These are phyloP conservation scores for Chromis chromis DNA, from an alignment of 2,797 vertebrate species.

Conservation along the genomic window DNA sequence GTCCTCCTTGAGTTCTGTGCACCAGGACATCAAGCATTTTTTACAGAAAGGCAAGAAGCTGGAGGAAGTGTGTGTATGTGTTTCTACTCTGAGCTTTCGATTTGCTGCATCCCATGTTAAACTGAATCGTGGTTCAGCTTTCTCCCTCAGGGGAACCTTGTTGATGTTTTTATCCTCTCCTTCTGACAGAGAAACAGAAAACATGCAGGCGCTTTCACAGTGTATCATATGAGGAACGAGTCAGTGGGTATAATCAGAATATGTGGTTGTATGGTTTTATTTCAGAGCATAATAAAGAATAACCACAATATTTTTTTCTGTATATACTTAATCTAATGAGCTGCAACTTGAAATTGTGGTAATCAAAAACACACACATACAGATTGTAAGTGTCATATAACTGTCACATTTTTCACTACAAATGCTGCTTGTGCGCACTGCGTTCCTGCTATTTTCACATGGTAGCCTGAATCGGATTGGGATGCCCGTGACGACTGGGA, in stretches of 20 bases:
- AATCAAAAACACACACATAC: slow-evolving; percentile 13
- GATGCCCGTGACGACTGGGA: neutral
- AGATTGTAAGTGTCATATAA: neutral
- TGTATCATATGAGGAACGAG: neutral
- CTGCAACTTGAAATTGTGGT: neutral
- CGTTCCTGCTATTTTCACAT: slow-evolving; percentile 30
- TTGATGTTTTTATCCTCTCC: slow-evolving; percentile 35
- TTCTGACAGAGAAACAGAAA: slow-evolving; percentile 12
- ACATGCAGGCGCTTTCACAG: slow-evolving; percentile 1
- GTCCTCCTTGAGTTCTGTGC: slow-evolving; percentile 24
- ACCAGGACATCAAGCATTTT: slow-evolving; percentile 31
- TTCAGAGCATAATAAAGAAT: neutral
- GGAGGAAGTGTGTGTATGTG: slow-evolving; percentile 3
- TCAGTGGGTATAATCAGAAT: neutral
- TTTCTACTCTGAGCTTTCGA: slow-evolving; percentile 12
- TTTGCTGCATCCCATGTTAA: slow-evolving; percentile 12
- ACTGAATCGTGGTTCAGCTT: slow-evolving; percentile 2
- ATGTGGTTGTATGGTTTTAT: neutral
- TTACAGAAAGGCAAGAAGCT: neutral
- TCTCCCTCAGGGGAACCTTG: slow-evolving; percentile 1
- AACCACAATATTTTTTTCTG: neutral
- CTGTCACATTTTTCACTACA: slow-evolving; percentile 9
- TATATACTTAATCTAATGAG: neutral
- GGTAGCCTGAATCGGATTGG: neutral
- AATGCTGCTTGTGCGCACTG: neutral